phyloP scores from a whole-genome alignment of 2,113 vertebrate species.

The Dendrocopos noguchii region DNA sequence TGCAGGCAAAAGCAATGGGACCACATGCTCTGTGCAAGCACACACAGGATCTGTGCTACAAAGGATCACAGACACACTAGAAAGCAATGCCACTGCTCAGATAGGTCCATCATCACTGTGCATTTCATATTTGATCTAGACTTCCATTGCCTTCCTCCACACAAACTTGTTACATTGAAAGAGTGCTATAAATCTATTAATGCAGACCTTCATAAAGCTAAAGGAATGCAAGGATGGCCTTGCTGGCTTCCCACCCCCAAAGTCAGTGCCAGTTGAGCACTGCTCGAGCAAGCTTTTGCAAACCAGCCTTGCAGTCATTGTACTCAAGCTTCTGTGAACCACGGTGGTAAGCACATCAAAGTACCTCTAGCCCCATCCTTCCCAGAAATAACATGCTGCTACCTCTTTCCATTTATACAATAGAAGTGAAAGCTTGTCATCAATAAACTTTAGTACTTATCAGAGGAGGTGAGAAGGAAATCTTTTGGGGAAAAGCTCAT shows the following conservation, averaged over 20 bases:
- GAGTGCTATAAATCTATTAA: background rate
- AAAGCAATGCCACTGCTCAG: background rate
- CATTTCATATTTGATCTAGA: no score
- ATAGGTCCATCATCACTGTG: rapidly evolving
- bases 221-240: background rate
- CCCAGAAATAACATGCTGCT: background rate
- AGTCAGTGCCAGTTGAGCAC: background rate
- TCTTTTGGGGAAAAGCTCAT: background rate
- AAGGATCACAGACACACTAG: background rate
- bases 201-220: background rate
- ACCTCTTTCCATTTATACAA: background rate
- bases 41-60: rapidly evolving
- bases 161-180: background rate
- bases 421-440: background rate
- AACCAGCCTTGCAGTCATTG: background rate
- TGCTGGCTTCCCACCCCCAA: background rate
- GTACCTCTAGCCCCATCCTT: background rate
- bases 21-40: background rate
- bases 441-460: background rate
- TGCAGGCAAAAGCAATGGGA: background rate
- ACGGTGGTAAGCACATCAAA: background rate
- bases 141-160: background rate
- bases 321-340: background rate
- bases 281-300: background rate
- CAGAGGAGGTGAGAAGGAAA: background rate